Evolutionary conservation across 2,797 vertebrate species (phyloP), one percentile per base, ranked within the genome.

Genomic region (Lemur catta): DNA sequence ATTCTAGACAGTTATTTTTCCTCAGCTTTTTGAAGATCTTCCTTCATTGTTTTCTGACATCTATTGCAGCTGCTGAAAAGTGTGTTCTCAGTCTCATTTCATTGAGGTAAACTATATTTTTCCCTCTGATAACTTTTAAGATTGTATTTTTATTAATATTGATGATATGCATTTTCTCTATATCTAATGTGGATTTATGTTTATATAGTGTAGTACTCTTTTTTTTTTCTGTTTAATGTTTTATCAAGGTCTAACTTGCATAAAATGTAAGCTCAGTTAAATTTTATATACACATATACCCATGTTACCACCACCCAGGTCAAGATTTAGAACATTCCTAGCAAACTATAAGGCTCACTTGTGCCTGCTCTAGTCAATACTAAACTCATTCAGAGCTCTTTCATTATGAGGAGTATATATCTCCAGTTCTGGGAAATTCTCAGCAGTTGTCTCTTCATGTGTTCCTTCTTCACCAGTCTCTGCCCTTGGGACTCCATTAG

Each of bases 1-100:
- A 94, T 92, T 95, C 24, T 65, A 95, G 86, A 94, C 17, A 67
- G 38, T 90, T 84, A 24, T 61, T 94, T 95, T 94, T 81, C 86
- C 93, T 71, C 48, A 59, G 28, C 89, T 7, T 35, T 75, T 92
- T 81, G 43, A 84, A 94, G 71, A 86, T 57, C 67, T 1, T 79
- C 10, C 38, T 95, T 75, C 74, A 33, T 55, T 96, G 52, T 92
- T 80, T 89, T 74, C 95, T 81, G 75, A 79, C 55, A 52, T 92
- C 61, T 86, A 2, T n/a, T 89, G 63, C 88, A 95, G 90, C 93
- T 95, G 79, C 85, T 97, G 55, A 80, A 46, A 96, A 78, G 67
- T 80, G 15, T 78, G 89, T 81, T 97, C 46, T 88, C 88, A 88
- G 59, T 78, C 81, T 78, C 78, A 69, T 92, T 89, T 57, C 74